phyloP scores from a whole-genome alignment of 2,888 invertebrate species.

The Brachypalpus laphriformis region DNA sequence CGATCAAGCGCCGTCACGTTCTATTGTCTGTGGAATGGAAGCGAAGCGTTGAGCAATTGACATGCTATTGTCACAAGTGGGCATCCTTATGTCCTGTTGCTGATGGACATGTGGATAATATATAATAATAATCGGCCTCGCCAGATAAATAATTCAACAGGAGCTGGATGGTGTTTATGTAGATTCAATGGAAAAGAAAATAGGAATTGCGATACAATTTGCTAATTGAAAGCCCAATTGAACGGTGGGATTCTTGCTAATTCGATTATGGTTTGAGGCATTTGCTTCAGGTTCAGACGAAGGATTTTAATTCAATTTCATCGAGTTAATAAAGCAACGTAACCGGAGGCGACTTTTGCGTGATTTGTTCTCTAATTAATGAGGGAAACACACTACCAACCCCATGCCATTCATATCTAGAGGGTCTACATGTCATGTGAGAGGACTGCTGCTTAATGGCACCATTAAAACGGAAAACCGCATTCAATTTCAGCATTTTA shows the following conservation, averaged over 20 bases:
- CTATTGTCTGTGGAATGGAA: constrained; percentile 50
- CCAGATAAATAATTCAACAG: constrained; percentile 71
- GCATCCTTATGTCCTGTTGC: constrained; percentile 68
- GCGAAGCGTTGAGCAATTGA: constrained; percentile 63
- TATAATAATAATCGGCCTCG: constrained; percentile 67
- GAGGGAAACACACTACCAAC: neutral
- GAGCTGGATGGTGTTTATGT: constrained; percentile 57
- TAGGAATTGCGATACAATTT: constrained; percentile 30
- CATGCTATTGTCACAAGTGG: constrained; percentile 72
- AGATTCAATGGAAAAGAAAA: constrained; percentile 36
- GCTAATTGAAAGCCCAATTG: constrained; percentile 50
- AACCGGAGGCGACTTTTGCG: constrained; percentile 44
- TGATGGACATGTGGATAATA: constrained; percentile 73
- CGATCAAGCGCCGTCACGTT: constrained; percentile 63
- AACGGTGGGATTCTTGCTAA: neutral
- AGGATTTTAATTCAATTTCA: constrained; percentile 50
- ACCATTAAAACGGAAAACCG: constrained; percentile 65
- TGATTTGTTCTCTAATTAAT: constrained; percentile 47
- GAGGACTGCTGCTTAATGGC: constrained; percentile 52
- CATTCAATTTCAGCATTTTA: constrained; percentile 57
- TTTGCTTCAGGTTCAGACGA: neutral
- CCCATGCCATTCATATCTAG: no score
- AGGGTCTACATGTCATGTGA: constrained; percentile 41
- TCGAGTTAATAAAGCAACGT: constrained; percentile 37
- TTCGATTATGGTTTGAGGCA: constrained; percentile 20